A percentile compares a stretch with the other conserved stretches of the same genome.
Conservation (phyloP, 2,113 vertebrate species). For the Campylomormyrus numenius region DNA sequence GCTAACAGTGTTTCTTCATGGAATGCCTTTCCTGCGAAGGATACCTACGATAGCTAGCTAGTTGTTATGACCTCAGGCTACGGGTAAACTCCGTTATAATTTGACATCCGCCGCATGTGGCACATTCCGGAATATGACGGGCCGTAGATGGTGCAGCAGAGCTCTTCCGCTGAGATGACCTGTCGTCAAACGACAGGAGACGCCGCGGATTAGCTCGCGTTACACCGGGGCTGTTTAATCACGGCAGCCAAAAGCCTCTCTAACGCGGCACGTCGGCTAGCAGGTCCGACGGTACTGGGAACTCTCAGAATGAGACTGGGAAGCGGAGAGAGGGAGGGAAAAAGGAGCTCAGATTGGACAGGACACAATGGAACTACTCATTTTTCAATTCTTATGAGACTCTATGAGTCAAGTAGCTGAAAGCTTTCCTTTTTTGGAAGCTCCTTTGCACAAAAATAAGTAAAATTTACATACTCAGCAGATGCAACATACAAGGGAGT, state of each 20-base stretch:
- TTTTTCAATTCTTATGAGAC: neutral
- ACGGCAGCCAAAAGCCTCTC: neutral
- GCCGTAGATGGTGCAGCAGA: neutral
- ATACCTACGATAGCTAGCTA: neutral
- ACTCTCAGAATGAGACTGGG: neutral
- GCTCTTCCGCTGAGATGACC: no score
- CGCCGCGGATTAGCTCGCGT: neutral
- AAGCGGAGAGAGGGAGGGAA: neutral
- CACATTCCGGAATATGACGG: neutral
- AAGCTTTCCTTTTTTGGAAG: neutral
- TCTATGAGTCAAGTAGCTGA: neutral
- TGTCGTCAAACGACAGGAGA: neutral
- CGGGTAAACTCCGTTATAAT: neutral
- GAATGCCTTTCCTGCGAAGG: neutral
- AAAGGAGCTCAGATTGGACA: neutral
- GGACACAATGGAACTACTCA: neutral
- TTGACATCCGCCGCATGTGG: neutral
- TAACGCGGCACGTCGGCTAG: neutral
- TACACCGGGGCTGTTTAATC: neutral
- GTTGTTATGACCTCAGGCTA: neutral
- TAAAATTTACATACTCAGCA: neutral
- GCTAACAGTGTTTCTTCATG: neutral
- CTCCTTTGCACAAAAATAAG: neutral
- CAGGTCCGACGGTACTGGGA: neutral
- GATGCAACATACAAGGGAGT: neutral